Percentiles rank a stretch among this genome's conserved stretches.
Conservation (phyloP, 2,113 vertebrate species). For the Amphiprion ocellaris region DNA sequence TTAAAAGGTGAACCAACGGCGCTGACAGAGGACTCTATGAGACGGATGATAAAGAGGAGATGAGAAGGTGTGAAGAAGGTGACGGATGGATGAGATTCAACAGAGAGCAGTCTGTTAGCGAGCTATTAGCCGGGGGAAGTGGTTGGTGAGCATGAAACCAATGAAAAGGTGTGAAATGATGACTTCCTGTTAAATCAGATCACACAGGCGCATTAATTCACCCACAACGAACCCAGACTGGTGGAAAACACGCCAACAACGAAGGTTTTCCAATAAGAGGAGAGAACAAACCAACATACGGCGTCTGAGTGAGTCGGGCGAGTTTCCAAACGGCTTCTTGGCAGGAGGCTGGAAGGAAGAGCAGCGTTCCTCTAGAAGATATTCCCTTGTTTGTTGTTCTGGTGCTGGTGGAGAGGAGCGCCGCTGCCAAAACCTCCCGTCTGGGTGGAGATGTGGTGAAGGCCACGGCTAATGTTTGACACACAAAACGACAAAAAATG, state of each 20-base stretch:
- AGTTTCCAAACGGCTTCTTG: neutral
- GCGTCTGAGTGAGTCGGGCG: neutral
- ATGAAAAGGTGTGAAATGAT: slow-evolving; percentile 62
- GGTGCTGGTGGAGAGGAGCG: neutral
- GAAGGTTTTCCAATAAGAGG: neutral
- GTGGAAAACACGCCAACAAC: neutral
- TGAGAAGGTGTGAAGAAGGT: slow-evolving; percentile 37
- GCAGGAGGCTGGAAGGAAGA: neutral
- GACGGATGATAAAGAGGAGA: slow-evolving; percentile 10
- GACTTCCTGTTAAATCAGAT: slow-evolving; percentile 31
- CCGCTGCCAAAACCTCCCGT: neutral
- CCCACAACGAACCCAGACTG: neutral
- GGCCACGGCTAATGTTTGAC: neutral
- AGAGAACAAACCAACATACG: neutral
- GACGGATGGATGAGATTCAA: slow-evolving; percentile 49
- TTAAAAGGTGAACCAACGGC: slow-evolving; percentile 3
- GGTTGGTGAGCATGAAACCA: neutral
- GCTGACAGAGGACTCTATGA: slow-evolving; percentile 31
- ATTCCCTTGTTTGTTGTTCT: neutral
- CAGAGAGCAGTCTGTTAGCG: slow-evolving; percentile 29
- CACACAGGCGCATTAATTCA: neutral
- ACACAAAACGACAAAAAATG: too few species aligned
- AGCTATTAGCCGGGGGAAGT: slow-evolving; percentile 18
- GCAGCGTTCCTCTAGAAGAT: neutral
- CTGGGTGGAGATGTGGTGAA: neutral